These are phyloP conservation scores for Siderastrea radians DNA, from an alignment of 92 coral and sea anemone species.

Conservation along the genomic window DNA sequence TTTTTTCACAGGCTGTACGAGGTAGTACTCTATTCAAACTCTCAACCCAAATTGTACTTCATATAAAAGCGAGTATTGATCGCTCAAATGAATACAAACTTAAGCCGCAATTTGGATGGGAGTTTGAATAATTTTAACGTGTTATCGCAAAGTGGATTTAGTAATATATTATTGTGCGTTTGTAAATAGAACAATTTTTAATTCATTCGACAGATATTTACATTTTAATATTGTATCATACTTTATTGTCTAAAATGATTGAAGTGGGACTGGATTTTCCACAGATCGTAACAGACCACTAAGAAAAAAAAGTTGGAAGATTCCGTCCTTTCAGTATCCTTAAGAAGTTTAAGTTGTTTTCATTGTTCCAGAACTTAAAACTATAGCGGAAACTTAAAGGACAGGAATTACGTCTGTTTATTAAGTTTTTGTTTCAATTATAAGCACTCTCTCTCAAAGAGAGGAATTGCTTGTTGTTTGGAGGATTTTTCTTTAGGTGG, in stretches of 20 bases:
- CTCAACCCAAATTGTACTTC: background rate
- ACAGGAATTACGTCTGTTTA: too few relatives aligned
- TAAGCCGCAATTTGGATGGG: background rate
- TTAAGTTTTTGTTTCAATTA: too few relatives aligned
- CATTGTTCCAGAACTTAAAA: too few relatives aligned
- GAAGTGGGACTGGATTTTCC: background rate
- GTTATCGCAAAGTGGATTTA: slow-evolving; percentile 7
- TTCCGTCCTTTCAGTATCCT: too few relatives aligned
- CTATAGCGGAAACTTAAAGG: too few relatives aligned
- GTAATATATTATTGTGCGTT: slow-evolving; percentile 35
- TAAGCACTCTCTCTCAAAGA: too few relatives aligned
- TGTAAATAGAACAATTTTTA: slow-evolving; percentile 37
- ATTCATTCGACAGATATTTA: slow-evolving; percentile 12
- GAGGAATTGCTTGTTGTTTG: too few relatives aligned
- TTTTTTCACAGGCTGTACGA: background rate
- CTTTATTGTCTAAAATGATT: background rate
- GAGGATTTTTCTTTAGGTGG: too few relatives aligned
- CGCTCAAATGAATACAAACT: background rate
- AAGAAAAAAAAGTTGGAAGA: background rate
- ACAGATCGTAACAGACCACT: background rate
- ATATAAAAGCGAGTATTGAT: background rate
- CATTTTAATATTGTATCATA: background rate
- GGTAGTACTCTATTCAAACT: background rate
- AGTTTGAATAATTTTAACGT: background rate
- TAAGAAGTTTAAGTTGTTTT: too few relatives aligned